phyloP scores from a whole-genome alignment of 1,140 invertebrate species.

The Matsumurasca onukii region DNA sequence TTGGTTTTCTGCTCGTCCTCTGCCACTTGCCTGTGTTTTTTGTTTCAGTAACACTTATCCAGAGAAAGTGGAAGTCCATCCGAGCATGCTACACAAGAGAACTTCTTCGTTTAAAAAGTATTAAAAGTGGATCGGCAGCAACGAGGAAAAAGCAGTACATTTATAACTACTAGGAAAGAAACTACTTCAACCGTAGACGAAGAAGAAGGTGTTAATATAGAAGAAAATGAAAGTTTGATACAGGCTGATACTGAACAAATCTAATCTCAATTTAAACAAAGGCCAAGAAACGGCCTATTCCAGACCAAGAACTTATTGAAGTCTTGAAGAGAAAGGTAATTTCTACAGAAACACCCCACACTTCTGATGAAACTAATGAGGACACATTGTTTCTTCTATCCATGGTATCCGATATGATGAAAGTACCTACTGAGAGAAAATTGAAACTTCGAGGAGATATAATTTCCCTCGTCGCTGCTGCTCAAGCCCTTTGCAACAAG shows the following conservation, averaged over 20 bases:
- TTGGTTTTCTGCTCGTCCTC: constrained; percentile 23
- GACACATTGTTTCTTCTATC: constrained; percentile 29
- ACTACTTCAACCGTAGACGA: constrained; percentile 13
- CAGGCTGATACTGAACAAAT: constrained; percentile 18
- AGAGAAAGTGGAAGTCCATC: constrained; percentile 29
- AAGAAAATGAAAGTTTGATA: constrained; percentile 18
- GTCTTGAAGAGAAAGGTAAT: constrained; percentile 21
- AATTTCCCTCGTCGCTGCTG: constrained; percentile 28
- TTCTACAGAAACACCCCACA: constrained; percentile 17
- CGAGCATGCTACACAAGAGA: constrained; percentile 16
- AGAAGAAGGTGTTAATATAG: constrained; percentile 21
- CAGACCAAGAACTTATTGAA: constrained; percentile 19
- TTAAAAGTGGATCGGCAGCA: constrained; percentile 20
- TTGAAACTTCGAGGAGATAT: constrained; percentile 24
- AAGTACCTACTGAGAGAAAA: constrained; percentile 24
- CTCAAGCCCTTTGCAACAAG: constrained; percentile 27
- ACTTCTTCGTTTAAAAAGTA: background rate
- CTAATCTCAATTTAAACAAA: background rate
- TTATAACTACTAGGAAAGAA: constrained; percentile 18
- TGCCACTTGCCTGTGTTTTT: constrained; percentile 14
- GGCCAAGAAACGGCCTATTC: constrained; percentile 18
- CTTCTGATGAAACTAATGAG: constrained; percentile 27
- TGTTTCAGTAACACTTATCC: constrained; percentile 20
- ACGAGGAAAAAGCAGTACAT: constrained; percentile 18
- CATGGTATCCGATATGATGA: constrained; percentile 27